phyloP scores from a whole-genome alignment of 2,888 invertebrate genomes.

The Microchrysa polita region DNA sequence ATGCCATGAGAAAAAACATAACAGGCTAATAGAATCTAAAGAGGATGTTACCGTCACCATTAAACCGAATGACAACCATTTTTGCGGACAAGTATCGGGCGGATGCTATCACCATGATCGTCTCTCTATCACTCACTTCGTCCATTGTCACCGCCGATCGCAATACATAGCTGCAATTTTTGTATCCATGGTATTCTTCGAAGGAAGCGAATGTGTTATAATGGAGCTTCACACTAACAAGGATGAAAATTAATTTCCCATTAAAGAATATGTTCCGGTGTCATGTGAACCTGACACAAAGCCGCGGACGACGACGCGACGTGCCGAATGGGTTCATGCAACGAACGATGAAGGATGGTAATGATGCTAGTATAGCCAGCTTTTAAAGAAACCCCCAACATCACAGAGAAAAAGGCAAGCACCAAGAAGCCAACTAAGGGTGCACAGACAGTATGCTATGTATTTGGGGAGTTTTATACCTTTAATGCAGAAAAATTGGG shows the following conservation, averaged over 20 bases:
- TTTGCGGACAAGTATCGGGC: background rate
- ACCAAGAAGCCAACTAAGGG: background rate
- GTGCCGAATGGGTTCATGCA: conserved; percentile 33
- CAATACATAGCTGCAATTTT: too few species aligned
- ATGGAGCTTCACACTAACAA: conserved; percentile 32
- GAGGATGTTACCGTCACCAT: background rate
- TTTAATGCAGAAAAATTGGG: background rate
- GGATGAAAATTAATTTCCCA: conserved; percentile 50
- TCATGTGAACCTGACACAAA: conserved; percentile 46
- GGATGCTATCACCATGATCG: too few species aligned
- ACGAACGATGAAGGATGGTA: too few species aligned
- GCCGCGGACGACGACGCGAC: too few species aligned
- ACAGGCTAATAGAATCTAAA: background rate
- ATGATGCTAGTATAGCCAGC: too few species aligned
- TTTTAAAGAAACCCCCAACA: background rate
- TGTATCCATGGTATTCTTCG: too few species aligned
- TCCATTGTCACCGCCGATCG: background rate
- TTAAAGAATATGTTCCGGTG: conserved; percentile 49
- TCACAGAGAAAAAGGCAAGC: background rate
- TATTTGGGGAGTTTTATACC: background rate
- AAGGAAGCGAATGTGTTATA: background rate
- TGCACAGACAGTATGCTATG: too few species aligned
- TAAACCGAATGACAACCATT: background rate
- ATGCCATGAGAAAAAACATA: background rate
- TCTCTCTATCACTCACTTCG: background rate